These are phyloP conservation scores for Carterocephalus palaemon DNA, from an alignment of 2,888 invertebrate genomes.

Conservation along the genomic window DNA sequence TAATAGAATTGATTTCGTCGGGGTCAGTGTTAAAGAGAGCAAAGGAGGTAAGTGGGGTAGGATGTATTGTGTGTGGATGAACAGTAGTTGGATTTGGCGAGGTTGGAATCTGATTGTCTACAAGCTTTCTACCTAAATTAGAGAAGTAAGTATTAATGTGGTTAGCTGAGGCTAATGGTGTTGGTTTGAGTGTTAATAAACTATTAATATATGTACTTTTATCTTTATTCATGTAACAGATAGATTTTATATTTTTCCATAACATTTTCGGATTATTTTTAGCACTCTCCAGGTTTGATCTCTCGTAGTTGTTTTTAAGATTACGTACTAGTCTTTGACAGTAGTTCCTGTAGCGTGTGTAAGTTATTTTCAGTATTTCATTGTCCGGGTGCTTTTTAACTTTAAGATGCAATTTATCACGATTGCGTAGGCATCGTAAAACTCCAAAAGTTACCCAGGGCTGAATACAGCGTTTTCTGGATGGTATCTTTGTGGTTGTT, in stretches of 20 bases:
- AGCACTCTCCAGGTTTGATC: neutral
- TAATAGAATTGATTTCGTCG: too few species aligned
- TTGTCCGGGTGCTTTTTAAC: neutral
- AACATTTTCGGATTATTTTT: neutral
- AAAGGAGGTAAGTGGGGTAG: too few species aligned
- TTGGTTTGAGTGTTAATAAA: neutral
- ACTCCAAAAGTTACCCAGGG: neutral
- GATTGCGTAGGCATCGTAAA: neutral
- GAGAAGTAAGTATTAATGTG: constrained; percentile 2
- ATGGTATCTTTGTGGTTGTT: neutral
- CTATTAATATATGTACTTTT: neutral
- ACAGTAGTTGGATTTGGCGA: too few species aligned
- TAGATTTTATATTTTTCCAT: constrained; percentile 2
- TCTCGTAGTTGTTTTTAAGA: constrained; percentile 3
- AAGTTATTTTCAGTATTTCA: constrained; percentile 6
- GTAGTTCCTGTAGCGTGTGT: constrained; percentile 15
- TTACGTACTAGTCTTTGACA: constrained; percentile 4
- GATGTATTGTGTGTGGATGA: neutral
- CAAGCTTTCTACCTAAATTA: neutral
- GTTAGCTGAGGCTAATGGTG: neutral
- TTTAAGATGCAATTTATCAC: constrained; percentile 8
- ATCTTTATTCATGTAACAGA: neutral
- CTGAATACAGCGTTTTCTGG: neutral
- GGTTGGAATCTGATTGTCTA: too few species aligned
- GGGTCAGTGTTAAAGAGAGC: too few species aligned